phyloP scores from a whole-genome alignment of 2,113 vertebrate species.

The Mustela lutreola region DNA sequence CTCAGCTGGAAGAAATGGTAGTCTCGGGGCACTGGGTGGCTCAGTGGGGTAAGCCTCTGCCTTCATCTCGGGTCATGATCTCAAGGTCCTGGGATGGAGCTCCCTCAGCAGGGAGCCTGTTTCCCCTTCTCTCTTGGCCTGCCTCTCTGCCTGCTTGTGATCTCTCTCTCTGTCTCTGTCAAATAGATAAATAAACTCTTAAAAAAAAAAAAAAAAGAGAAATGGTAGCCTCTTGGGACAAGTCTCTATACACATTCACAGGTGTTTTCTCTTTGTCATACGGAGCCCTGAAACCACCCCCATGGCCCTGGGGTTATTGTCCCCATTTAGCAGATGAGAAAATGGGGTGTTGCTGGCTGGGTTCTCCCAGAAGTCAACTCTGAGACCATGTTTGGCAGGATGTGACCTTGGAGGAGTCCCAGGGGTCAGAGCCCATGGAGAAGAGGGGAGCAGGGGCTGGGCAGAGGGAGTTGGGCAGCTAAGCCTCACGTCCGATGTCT shows the following conservation, averaged over 20 bases:
- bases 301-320: background rate
- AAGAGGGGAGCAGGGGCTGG: background rate
- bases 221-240: background rate
- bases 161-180: too few relatives aligned
- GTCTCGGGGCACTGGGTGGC: background rate
- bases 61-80: too few relatives aligned
- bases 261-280: background rate
- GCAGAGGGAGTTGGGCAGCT: background rate
- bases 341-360: background rate
- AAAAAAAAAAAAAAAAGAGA: background rate
- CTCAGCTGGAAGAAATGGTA: background rate
- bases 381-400: background rate
- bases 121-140: too few relatives aligned
- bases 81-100: too few relatives aligned
- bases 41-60: too few relatives aligned
- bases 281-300: background rate
- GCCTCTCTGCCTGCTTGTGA: too few relatives aligned
- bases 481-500: too few relatives aligned
- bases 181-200: too few relatives aligned
- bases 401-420: background rate
- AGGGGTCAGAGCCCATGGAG: background rate
- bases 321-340: background rate
- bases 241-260: background rate
- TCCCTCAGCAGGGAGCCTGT: too few relatives aligned
- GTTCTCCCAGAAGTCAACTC: background rate